These are phyloP conservation scores for Chelonus formosanus DNA, from an alignment of 2,888 invertebrate genomes.

Conservation along the genomic window DNA sequence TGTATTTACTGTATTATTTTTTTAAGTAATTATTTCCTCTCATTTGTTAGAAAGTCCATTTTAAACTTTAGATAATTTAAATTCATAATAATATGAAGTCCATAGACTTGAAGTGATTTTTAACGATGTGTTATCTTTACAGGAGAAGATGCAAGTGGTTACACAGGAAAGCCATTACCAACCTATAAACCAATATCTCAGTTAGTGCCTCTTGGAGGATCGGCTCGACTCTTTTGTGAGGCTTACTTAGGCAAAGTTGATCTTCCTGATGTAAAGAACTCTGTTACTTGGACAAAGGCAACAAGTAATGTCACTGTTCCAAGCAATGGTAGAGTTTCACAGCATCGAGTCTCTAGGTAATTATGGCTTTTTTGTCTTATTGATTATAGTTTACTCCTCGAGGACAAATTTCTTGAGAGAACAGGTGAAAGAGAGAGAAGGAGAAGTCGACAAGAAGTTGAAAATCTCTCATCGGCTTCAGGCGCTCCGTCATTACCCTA, in stretches of 20 bases:
- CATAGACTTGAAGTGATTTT: background rate
- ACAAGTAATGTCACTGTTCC: slow-evolving; percentile 68
- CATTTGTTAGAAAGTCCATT: no score
- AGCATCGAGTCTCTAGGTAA: slow-evolving; percentile 66
- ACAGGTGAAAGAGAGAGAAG: slow-evolving; percentile 22
- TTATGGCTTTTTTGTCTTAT: slow-evolving; percentile 12
- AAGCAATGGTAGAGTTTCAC: slow-evolving; percentile 61
- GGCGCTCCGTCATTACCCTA: slow-evolving; percentile 58
- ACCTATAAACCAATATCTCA: slow-evolving; percentile 76
- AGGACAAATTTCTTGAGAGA: slow-evolving; percentile 7
- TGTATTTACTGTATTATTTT: no score
- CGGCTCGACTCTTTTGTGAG: slow-evolving; percentile 79
- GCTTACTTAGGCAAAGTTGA: slow-evolving; percentile 80
- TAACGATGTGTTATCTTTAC: slow-evolving; percentile 42
- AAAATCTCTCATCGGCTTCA: slow-evolving; percentile 48
- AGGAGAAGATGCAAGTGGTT: slow-evolving; percentile 69
- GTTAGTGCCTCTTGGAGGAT: slow-evolving; percentile 71
- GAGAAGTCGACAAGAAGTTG: slow-evolving; percentile 40
- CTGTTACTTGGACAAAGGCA: slow-evolving; percentile 75
- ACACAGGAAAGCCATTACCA: slow-evolving; percentile 66
- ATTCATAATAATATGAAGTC: background rate
- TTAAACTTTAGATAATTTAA: background rate
- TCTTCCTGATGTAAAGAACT: slow-evolving; percentile 77
- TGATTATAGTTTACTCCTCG: slow-evolving; percentile 20
- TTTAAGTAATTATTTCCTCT: background rate